Base-by-base conservation (phyloP, 2,113 vertebrate species). In the Mugil cephalus region DNA sequence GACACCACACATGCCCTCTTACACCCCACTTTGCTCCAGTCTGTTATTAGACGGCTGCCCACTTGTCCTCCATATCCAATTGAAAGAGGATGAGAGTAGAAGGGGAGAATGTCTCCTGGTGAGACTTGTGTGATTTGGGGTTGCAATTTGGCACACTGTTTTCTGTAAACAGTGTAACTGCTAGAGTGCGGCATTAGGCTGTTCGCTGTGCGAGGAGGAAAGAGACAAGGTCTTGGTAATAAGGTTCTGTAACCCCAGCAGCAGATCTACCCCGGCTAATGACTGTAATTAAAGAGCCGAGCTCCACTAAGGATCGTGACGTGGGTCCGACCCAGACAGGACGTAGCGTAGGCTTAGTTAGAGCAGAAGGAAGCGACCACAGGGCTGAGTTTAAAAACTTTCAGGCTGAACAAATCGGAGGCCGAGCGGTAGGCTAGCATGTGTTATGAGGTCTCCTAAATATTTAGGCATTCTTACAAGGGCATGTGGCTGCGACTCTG, bases 211-310 rank as follows among this genome's bases (percentile, higher is more conserved):
- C 39, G 56, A 36, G 19, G 38, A 79, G 38, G 42, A 76, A 64
- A 47, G 43, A 85, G 73, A 77, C 69, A 66, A 47, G 69, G 66
- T 83, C 78, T 52, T 74, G 52, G 66, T 89, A 88, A 90, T 89
- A 91, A 90, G 83, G 74, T 87, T 89, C 82, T 80, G 68, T 68
- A 87, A 88, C 86, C 90, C 73, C 58, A 75, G 82, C 77, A 78
- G 70, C 80, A 86, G 83, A 77, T 79, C 82, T 77, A 80, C 81
- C 82, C 78, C 13, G 42, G 82, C 79, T 91, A 92, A 93, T 92
- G 86, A 87, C 77, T 76, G 77, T 92, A 93, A 93, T 94, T 93
- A 93, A 89, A 92, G 77, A 87, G 74, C 73, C 53, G 58, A 56
- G 77, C 51, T 80, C 64, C 87, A 77, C 35, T 10, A 63, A 74